Evolutionary conservation across 1,140 invertebrate species (phyloP).

Genomic region (Littorina saxatilis): DNA sequence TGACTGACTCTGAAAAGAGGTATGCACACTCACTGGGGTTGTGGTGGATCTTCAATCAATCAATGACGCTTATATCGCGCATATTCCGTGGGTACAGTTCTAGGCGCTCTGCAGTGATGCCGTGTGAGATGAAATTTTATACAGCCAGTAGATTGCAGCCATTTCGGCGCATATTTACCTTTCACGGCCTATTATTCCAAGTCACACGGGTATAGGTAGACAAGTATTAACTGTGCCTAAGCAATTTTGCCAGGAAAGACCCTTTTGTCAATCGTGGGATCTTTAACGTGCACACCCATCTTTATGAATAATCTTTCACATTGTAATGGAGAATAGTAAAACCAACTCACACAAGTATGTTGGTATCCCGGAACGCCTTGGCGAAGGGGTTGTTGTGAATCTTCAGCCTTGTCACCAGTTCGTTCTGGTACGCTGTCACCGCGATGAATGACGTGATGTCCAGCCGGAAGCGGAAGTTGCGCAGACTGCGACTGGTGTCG

Average conservation of each 20-base stretch:
- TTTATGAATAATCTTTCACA: background rate
- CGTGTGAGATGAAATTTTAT: too few relatives aligned
- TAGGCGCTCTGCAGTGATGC: too few relatives aligned
- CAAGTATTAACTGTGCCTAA: background rate
- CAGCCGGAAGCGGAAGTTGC: conserved; percentile 42
- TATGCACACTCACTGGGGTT: background rate
- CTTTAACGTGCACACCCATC: background rate
- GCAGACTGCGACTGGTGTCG: background rate
- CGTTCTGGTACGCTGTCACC: conserved; percentile 67
- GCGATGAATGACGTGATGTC: conserved; percentile 61
- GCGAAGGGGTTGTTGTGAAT: conserved; percentile 99
- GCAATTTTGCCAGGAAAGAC: background rate
- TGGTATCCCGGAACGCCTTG: conserved; percentile 97
- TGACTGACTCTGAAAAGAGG: background rate
- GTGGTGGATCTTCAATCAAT: background rate
- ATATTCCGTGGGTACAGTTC: too few relatives aligned
- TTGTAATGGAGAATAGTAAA: background rate
- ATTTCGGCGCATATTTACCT: too few relatives aligned
- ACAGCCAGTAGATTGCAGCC: too few relatives aligned
- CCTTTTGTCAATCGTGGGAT: too few relatives aligned
- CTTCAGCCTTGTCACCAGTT: conserved; percentile 52
- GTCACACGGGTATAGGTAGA: background rate
- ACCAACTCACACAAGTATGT: conserved; percentile 65
- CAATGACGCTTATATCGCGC: too few relatives aligned
- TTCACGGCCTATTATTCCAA: background rate